Evolutionary conservation across 2,113 vertebrate species (phyloP).

Genomic region (Chloebia gouldiae): DNA sequence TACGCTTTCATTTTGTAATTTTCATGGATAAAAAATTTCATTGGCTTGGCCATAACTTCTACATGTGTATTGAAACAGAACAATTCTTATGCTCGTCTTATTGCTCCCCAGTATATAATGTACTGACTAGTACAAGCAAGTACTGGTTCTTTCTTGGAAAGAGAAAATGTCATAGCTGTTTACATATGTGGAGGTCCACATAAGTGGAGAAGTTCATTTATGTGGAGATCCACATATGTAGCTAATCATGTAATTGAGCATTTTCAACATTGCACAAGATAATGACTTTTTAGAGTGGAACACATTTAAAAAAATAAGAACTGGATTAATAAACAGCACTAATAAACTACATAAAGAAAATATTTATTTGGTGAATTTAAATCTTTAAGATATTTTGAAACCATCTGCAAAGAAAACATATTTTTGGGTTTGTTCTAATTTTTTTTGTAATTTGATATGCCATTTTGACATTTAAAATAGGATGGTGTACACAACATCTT

Average conservation of each 20-base stretch:
- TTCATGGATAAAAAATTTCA: neutral
- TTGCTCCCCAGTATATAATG: neutral
- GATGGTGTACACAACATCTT: neutral
- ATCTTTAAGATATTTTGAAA: neutral
- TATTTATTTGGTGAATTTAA: neutral
- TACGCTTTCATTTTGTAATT: neutral
- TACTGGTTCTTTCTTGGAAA: neutral
- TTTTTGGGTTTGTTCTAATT: neutral
- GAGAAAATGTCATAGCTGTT: neutral
- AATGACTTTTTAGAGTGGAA: neutral
- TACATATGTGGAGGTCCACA: neutral
- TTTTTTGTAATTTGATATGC: neutral
- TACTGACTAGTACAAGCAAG: neutral
- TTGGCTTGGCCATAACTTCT: neutral
- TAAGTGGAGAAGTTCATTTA: neutral
- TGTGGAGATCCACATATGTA: neutral
- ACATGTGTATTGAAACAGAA: neutral
- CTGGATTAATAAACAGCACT: neutral
- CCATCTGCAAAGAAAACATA: neutral
- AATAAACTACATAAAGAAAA: neutral
- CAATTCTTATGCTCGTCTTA: neutral
- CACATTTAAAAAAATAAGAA: neutral
- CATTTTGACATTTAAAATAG: neutral
- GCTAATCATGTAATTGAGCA: neutral
- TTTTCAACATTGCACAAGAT: neutral